Evolutionary conservation across 2,113 vertebrate genomes (phyloP).

Genomic region (Thalassoma bifasciatum): DNA sequence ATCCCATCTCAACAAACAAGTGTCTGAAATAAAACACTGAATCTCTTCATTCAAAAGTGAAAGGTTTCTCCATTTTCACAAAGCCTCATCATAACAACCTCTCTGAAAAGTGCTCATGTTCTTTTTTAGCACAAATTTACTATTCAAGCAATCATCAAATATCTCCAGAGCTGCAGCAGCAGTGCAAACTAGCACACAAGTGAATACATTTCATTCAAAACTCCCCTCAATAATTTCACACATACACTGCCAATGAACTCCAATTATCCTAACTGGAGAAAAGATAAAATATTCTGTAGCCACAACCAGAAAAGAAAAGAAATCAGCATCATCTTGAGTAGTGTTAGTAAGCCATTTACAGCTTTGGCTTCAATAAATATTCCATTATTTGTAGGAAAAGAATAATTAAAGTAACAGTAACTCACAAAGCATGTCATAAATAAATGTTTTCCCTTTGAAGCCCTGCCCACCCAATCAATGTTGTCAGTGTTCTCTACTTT

Average conservation of each 20-base stretch:
- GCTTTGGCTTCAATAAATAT: constrained; percentile 60
- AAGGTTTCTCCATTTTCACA: constrained; percentile 37
- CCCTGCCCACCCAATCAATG: constrained; percentile 56
- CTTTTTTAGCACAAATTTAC: constrained; percentile 36
- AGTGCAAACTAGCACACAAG: constrained; percentile 75
- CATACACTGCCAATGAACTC: constrained; percentile 19
- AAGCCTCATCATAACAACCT: constrained; percentile 31
- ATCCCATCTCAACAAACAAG: constrained; percentile 18
- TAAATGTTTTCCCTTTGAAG: constrained; percentile 64
- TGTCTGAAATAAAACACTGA: background rate
- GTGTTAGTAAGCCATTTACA: constrained; percentile 58
- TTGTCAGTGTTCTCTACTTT: constrained; percentile 81
- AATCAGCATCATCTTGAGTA: constrained; percentile 36
- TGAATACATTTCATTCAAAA: constrained; percentile 65
- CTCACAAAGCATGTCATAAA: constrained; percentile 74
- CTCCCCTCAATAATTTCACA: constrained; percentile 26
- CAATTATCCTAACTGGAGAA: constrained; percentile 31
- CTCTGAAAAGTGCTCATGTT: constrained; percentile 23
- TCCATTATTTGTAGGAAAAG: constrained; percentile 35
- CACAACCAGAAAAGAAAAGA: constrained; percentile 27
- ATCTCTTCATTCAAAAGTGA: constrained; percentile 1
- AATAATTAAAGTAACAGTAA: constrained; percentile 61
- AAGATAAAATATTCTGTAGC: constrained; percentile 33
- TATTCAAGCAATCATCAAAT: constrained; percentile 38
- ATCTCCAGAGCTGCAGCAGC: constrained; percentile 56